A percentile compares a stretch with the other conserved stretches of the same genome.
Evolutionary conservation across 2,113 vertebrate genomes (phyloP).

Genomic region (Cebidichthys violaceus): DNA sequence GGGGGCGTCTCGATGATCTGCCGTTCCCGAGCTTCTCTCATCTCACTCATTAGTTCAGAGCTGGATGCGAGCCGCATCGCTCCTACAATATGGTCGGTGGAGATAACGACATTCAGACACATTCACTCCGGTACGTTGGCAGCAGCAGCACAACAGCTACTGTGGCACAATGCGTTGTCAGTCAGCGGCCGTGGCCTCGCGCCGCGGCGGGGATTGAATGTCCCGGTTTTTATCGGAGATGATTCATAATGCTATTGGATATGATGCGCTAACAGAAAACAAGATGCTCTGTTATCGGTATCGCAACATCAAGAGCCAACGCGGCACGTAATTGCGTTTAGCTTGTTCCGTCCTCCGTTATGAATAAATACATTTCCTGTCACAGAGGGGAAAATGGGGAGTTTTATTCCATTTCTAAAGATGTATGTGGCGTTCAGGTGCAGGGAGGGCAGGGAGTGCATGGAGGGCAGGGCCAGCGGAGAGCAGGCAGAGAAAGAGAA

Average conservation of each 20-base stretch:
- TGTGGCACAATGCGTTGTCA: constrained; percentile 50
- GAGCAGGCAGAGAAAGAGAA: constrained; percentile 18
- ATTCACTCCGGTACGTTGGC: constrained; percentile 59
- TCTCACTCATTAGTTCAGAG: constrained; percentile 67
- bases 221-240: constrained; percentile 66
- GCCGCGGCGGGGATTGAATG: constrained; percentile 66
- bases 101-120: constrained; percentile 74
- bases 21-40: constrained; percentile 55
- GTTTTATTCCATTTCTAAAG: constrained; percentile 56
- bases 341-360: constrained; percentile 59
- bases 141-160: constrained; percentile 36
- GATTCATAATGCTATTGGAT: constrained; percentile 76
- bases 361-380: constrained; percentile 69
- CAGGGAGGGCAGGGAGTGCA: too few species aligned
- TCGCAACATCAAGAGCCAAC: constrained; percentile 71
- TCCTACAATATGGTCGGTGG: constrained; percentile 67
- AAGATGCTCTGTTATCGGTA: constrained; percentile 74
- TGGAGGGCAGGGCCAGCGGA: neutral
- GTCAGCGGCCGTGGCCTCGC: constrained; percentile 40
- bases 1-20: constrained; percentile 52
- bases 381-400: constrained; percentile 43
- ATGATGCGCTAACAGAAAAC: constrained; percentile 69
- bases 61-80: constrained; percentile 48
- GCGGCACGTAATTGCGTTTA: constrained; percentile 69
- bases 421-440: constrained; percentile 45